These are phyloP conservation scores for Desmodus rotundus DNA, from an alignment of 2,113 vertebrate genomes.

Conservation along the genomic window DNA sequence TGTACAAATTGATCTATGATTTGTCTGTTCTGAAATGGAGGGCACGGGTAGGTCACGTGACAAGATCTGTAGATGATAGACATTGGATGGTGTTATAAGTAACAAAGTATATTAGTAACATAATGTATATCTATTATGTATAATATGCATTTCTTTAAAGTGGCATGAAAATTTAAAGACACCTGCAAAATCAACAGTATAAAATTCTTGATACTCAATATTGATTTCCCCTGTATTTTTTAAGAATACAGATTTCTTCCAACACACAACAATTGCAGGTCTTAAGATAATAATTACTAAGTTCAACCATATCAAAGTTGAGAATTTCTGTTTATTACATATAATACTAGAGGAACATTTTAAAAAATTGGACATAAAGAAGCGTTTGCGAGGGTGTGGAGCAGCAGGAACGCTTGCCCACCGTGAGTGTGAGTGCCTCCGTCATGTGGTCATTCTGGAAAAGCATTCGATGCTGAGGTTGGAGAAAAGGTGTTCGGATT, in stretches of 20 bases:
- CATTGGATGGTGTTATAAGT: background rate
- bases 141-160: background rate
- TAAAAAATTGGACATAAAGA: background rate
- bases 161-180: background rate
- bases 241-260: background rate
- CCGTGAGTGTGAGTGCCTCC: background rate
- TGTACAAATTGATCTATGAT: background rate
- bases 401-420: background rate
- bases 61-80: background rate
- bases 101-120: background rate
- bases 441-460: background rate
- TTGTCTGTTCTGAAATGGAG: background rate
- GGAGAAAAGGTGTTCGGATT: background rate
- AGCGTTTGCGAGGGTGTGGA: background rate
- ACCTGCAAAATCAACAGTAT: background rate
- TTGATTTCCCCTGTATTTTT: background rate
- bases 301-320: background rate
- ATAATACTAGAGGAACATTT: background rate
- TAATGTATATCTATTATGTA: background rate
- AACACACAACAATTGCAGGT: background rate
- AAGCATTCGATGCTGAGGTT: background rate
- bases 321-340: background rate
- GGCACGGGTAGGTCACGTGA: background rate
- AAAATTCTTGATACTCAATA: background rate
- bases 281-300: background rate